phyloP scores from a whole-genome alignment of 2,113 vertebrate species.

The Nyctibius bracteatus region DNA sequence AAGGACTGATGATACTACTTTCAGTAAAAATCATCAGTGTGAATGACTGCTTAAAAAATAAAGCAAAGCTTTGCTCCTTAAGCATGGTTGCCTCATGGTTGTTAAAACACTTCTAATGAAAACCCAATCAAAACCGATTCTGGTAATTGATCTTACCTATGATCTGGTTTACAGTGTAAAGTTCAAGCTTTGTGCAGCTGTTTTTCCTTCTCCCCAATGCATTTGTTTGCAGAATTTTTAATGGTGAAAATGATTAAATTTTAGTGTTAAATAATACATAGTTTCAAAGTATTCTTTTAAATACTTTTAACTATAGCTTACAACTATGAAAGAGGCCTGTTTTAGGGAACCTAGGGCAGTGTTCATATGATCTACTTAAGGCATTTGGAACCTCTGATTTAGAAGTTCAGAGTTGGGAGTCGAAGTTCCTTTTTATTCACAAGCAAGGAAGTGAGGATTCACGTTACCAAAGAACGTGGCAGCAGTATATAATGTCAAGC shows the following conservation, averaged over 20 bases:
- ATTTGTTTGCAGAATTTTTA: neutral
- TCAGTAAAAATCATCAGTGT: neutral
- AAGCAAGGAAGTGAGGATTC: neutral
- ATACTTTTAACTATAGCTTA: neutral
- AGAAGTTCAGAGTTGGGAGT: neutral
- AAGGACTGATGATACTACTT: neutral
- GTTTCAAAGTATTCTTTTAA: neutral
- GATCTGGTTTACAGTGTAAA: neutral
- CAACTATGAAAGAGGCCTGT: rapidly evolving
- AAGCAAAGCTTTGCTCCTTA: neutral
- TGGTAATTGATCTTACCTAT: neutral
- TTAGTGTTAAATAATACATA: neutral
- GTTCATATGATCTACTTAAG: neutral
- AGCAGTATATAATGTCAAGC: neutral
- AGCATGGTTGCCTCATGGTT: neutral
- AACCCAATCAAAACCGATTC: neutral
- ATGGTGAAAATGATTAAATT: neutral
- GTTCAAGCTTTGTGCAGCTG: neutral
- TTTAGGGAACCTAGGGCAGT: neutral
- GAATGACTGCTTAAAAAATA: neutral
- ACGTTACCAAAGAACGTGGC: neutral
- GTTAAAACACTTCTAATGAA: neutral
- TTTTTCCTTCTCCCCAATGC: neutral
- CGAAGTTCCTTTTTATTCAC: neutral
- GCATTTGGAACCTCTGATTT: neutral